Evolutionary conservation across 2,888 invertebrate genomes (phyloP).

Genomic region (Actias luna): DNA sequence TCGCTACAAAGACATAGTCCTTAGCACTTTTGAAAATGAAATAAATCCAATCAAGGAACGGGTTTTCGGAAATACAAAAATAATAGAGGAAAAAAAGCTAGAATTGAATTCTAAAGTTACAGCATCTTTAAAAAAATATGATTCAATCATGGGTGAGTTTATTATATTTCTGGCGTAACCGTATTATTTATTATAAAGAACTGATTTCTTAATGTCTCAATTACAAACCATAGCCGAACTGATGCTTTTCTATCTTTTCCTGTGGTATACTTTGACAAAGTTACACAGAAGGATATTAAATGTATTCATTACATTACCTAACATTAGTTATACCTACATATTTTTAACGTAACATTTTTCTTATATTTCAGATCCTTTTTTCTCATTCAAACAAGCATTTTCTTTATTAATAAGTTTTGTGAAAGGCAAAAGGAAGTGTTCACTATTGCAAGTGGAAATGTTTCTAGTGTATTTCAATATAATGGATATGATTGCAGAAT

Average conservation of each 20-base stretch:
- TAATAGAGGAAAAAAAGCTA: slow-evolving; percentile 38
- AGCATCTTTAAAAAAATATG: slow-evolving; percentile 24
- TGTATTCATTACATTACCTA: neutral
- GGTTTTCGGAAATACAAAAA: slow-evolving; percentile 53
- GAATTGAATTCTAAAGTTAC: slow-evolving; percentile 30
- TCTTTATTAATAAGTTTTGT: slow-evolving; percentile 17
- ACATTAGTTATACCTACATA: neutral
- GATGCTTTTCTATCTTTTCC: neutral
- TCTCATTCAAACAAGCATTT: neutral
- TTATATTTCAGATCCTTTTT: slow-evolving; percentile 8
- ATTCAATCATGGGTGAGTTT: slow-evolving; percentile 27
- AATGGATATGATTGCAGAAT: slow-evolving; percentile 49
- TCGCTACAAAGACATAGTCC: slow-evolving; percentile 80
- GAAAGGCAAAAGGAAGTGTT: slow-evolving; percentile 35
- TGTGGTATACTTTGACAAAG: neutral
- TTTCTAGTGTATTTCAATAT: slow-evolving; percentile 45
- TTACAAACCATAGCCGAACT: neutral
- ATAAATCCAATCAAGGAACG: slow-evolving; percentile 66
- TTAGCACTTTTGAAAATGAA: slow-evolving; percentile 55
- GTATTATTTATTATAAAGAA: neutral
- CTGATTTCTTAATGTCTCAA: neutral
- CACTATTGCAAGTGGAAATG: slow-evolving; percentile 53
- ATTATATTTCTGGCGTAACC: neutral
- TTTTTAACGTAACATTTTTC: neutral
- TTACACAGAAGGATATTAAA: neutral